Evolutionary conservation across 2,888 invertebrate genomes (phyloP).

Genomic region (Bhutanitis thaidina): DNA sequence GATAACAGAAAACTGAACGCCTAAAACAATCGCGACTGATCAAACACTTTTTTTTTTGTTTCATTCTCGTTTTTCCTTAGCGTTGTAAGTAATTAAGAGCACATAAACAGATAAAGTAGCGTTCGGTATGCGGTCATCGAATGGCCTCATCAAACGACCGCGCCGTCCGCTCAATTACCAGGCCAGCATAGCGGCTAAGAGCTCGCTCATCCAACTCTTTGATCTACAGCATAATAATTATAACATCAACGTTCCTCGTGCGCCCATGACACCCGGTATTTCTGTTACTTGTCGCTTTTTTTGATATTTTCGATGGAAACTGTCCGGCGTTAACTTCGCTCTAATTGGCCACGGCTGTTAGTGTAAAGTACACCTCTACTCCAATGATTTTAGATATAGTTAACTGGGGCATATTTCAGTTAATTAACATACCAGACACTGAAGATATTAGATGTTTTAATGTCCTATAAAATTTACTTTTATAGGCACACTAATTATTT

Average conservation of each 20-base stretch:
- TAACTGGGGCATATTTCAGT: neutral
- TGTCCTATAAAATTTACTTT: too few relatives aligned
- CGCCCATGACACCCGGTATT: constrained; percentile 51
- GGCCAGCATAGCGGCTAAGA: constrained; percentile 46
- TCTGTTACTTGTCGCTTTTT: constrained; percentile 45
- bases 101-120: constrained; percentile 7
- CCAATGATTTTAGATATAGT: neutral
- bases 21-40: neutral
- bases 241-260: constrained; percentile 43
- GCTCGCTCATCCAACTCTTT: constrained; percentile 45
- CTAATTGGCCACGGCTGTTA: constrained; percentile 6
- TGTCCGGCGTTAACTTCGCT: constrained; percentile 18
- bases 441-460: neutral
- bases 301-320: constrained; percentile 24
- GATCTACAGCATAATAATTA: constrained; percentile 60
- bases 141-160: constrained; percentile 24
- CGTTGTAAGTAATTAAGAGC: neutral
- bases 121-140: too few relatives aligned
- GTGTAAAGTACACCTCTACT: neutral
- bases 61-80: neutral
- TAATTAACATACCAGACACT: neutral
- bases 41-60: neutral
- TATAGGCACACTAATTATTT: too few relatives aligned
- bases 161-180: constrained; percentile 50
- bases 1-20: constrained; percentile 6